Base-by-base conservation (phyloP, 2,113 vertebrate species). In the Ascaphus truei region DNA sequence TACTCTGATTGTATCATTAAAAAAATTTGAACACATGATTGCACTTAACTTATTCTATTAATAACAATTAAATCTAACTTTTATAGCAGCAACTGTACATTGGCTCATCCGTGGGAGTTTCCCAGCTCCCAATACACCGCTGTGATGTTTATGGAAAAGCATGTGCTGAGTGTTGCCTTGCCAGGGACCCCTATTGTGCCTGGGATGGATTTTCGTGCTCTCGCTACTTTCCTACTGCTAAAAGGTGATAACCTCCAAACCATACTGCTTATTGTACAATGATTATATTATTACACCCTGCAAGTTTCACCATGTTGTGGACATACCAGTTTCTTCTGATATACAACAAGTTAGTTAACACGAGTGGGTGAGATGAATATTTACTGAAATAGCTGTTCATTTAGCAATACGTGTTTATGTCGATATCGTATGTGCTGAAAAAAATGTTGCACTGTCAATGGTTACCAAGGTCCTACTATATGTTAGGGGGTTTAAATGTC, bases 141-240 rank as follows among this genome's bases (percentile, higher is more conserved):
- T 99, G 97, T 52, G 94, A 96, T 43, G 80, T 98, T 57, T 99
- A 99, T 3, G 97, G 97, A 34, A 94, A 95, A 76, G 97, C 97
- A 23, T 99, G 97, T 18, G 97, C 96, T 0, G 97, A 99, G 73
- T 99, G 97, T 72, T 99, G 97, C 80, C 92, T 99, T 13, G 97
- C 97, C 1, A 85, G 96, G 64, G 97, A 99, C 80, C 97, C 97
- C 10, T 99, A 99, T 80, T 99, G 97, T 33, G 97, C 97, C 74
- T 99, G 97, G 97, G 97, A 99, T 15, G 97, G 97, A 48, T 87
- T 91, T 0, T 91, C 95, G 5, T 99, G 97, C 76, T 98, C 97
- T n/a, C 92, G 96, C 81, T 99, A 98, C 78, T 98, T 98, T 73
- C 96, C 97, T 62, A 94, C 95, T 75, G 92, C 96, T 29, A 98